A percentile compares a stretch with the other conserved stretches of the same genome.
Evolutionary conservation across 2,888 invertebrate genomes (phyloP).

Genomic region (Drosophila paucipuncta): DNA sequence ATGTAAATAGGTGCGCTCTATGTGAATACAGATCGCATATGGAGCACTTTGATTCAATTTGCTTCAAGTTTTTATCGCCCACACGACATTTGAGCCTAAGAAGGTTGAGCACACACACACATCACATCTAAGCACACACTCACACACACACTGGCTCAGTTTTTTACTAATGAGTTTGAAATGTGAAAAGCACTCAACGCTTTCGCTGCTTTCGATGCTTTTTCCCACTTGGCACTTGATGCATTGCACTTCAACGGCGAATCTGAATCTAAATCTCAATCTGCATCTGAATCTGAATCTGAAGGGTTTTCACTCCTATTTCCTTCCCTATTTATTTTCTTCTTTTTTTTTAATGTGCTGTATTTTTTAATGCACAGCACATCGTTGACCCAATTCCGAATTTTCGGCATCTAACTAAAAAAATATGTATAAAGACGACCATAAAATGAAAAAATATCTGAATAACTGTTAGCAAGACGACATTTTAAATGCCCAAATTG

Average conservation of each 20-base stretch:
- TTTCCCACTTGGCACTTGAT: slow-evolving; percentile 68
- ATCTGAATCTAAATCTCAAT: slow-evolving; percentile 23
- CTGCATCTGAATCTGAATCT: slow-evolving; percentile 15
- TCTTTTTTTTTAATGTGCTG: slow-evolving; percentile 9
- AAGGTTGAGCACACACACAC: slow-evolving; percentile 20
- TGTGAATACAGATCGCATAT: slow-evolving; percentile 50
- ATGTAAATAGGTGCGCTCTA: slow-evolving; percentile 25
- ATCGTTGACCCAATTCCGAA: slow-evolving; percentile 69
- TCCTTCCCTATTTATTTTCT: background rate
- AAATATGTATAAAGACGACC: background rate
- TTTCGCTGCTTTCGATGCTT: slow-evolving; percentile 38
- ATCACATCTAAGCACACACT: slow-evolving; percentile 2
- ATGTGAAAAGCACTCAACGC: slow-evolving; percentile 65
- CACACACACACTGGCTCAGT: slow-evolving; percentile 12
- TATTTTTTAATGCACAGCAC: slow-evolving; percentile 47
- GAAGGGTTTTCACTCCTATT: slow-evolving; percentile 17
- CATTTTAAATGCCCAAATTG: background rate
- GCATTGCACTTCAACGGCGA: slow-evolving; percentile 69
- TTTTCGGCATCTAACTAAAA: slow-evolving; percentile 30
- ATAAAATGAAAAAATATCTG: background rate
- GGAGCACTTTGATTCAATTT: slow-evolving; percentile 71
- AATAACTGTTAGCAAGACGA: background rate
- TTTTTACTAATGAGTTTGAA: slow-evolving; percentile 73
- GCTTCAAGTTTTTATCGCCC: slow-evolving; percentile 57
- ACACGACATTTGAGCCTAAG: slow-evolving; percentile 33